Conservation (phyloP, 2,113 vertebrate genomes). For the Vulpes ferrilata region DNA sequence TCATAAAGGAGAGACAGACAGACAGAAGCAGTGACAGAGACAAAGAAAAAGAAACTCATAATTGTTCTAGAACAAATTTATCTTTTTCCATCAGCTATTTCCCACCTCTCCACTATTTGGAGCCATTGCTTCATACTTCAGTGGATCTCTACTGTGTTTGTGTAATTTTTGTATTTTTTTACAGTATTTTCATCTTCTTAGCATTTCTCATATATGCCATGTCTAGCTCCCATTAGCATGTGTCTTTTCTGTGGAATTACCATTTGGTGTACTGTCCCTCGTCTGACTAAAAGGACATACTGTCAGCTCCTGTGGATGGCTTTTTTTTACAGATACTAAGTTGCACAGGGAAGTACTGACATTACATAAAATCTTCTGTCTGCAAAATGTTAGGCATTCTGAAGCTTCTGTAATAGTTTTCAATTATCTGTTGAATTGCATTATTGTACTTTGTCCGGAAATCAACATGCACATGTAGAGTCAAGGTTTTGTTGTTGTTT, state of each 20-base stretch:
- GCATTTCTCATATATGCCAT: neutral
- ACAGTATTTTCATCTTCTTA: neutral
- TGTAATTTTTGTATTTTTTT: neutral
- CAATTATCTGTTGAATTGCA: neutral
- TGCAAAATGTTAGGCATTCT: neutral
- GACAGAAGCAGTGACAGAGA: neutral
- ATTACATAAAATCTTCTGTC: neutral
- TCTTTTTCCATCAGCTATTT: slow-evolving; percentile 24
- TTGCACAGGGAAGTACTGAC: neutral
- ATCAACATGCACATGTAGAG: neutral
- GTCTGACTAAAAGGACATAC: neutral
- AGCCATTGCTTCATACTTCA: slow-evolving; percentile 22
- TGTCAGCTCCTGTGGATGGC: neutral
- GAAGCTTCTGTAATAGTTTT: neutral
- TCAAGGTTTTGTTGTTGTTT: neutral
- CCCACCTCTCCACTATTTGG: slow-evolving; percentile 2
- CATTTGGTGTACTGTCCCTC: neutral
- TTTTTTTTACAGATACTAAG: neutral
- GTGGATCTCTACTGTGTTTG: neutral
- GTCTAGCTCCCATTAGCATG: neutral
- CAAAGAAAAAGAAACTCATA: neutral
- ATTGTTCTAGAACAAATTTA: neutral
- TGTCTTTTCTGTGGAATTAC: neutral
- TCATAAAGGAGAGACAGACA: neutral
- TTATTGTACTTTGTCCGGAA: neutral